Conservation (phyloP, 1,140 invertebrate species). For the Bombyx mandarina region DNA sequence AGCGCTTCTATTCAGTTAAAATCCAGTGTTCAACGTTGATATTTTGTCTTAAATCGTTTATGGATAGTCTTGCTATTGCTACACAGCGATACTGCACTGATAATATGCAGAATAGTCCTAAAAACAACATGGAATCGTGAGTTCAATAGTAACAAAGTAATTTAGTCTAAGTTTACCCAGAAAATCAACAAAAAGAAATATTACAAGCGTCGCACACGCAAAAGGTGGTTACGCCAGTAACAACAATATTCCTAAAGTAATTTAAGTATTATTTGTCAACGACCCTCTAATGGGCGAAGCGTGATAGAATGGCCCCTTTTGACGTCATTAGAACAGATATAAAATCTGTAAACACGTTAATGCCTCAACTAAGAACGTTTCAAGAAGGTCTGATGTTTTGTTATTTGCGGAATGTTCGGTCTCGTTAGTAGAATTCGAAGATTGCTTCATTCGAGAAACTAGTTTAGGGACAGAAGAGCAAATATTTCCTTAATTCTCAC, state of each 20-base stretch:
- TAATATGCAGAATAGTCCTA: too few species aligned
- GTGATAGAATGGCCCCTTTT: conserved; percentile 36
- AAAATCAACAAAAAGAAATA: neutral
- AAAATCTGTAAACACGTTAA: conserved; percentile 20
- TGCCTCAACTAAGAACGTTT: neutral
- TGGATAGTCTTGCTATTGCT: neutral
- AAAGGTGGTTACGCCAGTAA: conserved; percentile 31
- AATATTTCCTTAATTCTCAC: too few species aligned
- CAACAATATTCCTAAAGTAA: conserved; percentile 33
- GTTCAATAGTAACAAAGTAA: too few species aligned
- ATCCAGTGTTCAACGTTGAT: neutral
- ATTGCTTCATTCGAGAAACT: too few species aligned
- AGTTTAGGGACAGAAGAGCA: too few species aligned
- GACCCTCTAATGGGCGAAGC: conserved; percentile 31
- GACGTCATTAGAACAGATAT: conserved; percentile 24
- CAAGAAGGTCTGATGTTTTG: neutral
- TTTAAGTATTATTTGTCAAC: conserved; percentile 24
- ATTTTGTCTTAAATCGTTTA: neutral
- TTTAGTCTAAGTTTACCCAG: neutral
- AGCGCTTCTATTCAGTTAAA: too few species aligned
- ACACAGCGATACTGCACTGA: too few species aligned
- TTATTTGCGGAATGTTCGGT: too few species aligned
- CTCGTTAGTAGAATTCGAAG: too few species aligned
- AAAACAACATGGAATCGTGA: too few species aligned
- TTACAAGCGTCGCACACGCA: conserved; percentile 16